phyloP scores from a whole-genome alignment of 1,140 invertebrate species.

The Bombus balteatus region DNA sequence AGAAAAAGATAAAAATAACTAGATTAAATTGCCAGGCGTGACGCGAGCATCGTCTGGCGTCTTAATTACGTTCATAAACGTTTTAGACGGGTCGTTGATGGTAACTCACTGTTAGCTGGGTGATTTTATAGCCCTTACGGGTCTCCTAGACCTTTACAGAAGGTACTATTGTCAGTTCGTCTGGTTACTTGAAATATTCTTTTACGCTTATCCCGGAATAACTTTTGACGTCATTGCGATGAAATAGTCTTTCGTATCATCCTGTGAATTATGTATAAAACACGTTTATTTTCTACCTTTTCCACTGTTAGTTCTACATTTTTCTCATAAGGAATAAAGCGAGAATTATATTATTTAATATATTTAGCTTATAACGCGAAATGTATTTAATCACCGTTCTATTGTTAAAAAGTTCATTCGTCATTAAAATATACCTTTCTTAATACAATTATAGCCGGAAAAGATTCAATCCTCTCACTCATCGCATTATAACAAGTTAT shows the following conservation, averaged over 20 bases:
- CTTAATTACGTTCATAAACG: constrained; percentile 75
- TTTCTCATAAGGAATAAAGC: background rate
- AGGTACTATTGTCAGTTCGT: constrained; percentile 43
- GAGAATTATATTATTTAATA: too few species aligned
- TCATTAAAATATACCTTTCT: too few species aligned
- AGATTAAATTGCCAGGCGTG: constrained; percentile 68
- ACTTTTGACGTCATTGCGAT: constrained; percentile 9
- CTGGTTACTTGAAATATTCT: constrained; percentile 35
- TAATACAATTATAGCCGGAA: too few species aligned
- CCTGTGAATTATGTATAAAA: background rate
- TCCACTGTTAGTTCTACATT: background rate
- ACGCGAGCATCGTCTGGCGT: constrained; percentile 68
- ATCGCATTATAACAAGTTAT: too few species aligned
- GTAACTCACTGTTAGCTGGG: constrained; percentile 35
- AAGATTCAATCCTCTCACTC: too few species aligned
- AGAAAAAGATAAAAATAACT: constrained; percentile 46
- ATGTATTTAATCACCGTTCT: too few species aligned
- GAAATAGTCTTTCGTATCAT: constrained; percentile 22
- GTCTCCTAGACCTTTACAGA: background rate
- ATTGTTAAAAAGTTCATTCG: too few species aligned
- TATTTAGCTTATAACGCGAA: too few species aligned
- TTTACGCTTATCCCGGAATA: constrained; percentile 33
- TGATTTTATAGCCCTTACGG: constrained; percentile 50
- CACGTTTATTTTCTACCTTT: background rate
- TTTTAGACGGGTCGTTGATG: constrained; percentile 56